Conservation (phyloP, 2,113 vertebrate species). For the Candoia aspera region DNA sequence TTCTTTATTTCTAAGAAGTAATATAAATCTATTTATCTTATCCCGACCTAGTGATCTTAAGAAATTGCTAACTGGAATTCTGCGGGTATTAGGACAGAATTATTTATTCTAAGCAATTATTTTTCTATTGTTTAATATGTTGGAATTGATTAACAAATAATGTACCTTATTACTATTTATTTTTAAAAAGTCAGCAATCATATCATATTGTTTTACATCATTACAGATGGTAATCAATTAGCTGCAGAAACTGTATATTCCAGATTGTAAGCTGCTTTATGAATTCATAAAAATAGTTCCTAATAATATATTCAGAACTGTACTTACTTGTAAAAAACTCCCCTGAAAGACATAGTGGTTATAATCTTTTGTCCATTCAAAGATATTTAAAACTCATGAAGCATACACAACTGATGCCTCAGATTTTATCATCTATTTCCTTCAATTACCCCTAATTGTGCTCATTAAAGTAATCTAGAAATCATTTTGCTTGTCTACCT, state of each 20-base stretch:
- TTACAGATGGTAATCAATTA: not conserved
- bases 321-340: not conserved
- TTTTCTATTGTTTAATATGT: not conserved
- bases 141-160: not conserved
- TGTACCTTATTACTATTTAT: not conserved
- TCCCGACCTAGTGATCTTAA: not conserved
- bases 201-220: not conserved
- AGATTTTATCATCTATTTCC: slow-evolving; percentile 18
- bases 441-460: slow-evolving; percentile 20
- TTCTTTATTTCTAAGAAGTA: not conserved
- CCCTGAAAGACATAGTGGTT: not conserved
- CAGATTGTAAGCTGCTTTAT: not conserved
- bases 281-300: slow-evolving; percentile 18
- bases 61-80: not conserved
- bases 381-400: slow-evolving; percentile 6
- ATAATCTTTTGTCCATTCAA: slow-evolving; percentile 29
- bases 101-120: not conserved
- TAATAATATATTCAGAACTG: slow-evolving; percentile 22
- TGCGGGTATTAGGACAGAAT: not conserved
- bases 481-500: slow-evolving; percentile 48
- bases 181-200: not conserved
- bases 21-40: not conserved
- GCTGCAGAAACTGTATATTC: not conserved
- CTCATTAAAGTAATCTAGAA: slow-evolving; percentile 51
- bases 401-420: not conserved